Evolutionary conservation across 2,797 vertebrate species (phyloP).

Genomic region (Pseudomugil tenellus): DNA sequence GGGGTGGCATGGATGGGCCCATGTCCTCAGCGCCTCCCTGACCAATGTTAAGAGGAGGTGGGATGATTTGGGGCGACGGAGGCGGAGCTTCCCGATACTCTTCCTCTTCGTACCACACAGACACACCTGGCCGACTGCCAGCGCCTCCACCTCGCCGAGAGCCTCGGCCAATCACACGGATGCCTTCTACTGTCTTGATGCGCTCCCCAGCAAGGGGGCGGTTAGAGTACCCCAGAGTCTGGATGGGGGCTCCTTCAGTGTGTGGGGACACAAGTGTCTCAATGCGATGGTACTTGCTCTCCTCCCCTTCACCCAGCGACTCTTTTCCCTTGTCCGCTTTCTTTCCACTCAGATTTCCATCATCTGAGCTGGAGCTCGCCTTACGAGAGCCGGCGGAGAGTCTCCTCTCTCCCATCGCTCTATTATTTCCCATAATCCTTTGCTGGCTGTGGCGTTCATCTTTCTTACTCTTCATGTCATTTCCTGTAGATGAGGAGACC

Average conservation of each 20-base stretch:
- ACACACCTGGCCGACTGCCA: constrained; percentile 73
- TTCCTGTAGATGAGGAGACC: constrained; percentile 47
- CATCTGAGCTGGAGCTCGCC: constrained; percentile 64
- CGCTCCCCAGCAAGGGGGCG: constrained; percentile 88
- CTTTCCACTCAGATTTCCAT: constrained; percentile 58
- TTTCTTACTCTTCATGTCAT: constrained; percentile 71
- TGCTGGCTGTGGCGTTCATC: constrained; percentile 58
- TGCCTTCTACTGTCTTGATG: constrained; percentile 96
- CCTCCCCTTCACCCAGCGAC: constrained; percentile 62
- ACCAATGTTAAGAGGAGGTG: constrained; percentile 59
- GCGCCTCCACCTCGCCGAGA: constrained; percentile 75
- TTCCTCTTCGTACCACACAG: constrained; percentile 85
- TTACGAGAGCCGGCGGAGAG: constrained; percentile 69
- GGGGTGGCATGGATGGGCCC: constrained; percentile 66
- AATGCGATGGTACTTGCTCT: constrained; percentile 90
- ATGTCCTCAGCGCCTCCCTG: constrained; percentile 61
- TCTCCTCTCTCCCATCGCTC: constrained; percentile 65
- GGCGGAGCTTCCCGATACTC: constrained; percentile 79
- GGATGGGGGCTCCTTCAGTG: constrained; percentile 86
- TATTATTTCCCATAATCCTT: constrained; percentile 55
- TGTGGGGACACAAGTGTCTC: constrained; percentile 91
- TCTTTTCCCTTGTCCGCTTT: constrained; percentile 64
- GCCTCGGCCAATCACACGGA: constrained; percentile 89
- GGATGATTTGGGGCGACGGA: constrained; percentile 56
- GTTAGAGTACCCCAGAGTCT: constrained; percentile 88